A percentile compares a stretch with the other conserved stretches of the same genome.
Conservation (phyloP, 2,797 vertebrate species). For the Pygocentrus nattereri region DNA sequence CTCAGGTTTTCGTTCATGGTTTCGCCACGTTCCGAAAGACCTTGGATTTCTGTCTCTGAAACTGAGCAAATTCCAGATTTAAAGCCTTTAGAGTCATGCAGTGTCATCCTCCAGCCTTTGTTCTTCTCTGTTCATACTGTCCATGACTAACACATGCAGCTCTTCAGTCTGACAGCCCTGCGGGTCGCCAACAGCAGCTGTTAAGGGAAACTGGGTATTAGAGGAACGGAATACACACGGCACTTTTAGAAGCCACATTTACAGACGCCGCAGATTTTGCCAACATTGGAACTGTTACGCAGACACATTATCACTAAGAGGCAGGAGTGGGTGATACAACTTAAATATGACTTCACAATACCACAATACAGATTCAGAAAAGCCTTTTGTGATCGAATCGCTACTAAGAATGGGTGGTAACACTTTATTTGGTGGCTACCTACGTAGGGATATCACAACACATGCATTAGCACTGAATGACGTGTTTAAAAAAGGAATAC, state of each 20-base stretch:
- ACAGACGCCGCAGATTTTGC: not conserved
- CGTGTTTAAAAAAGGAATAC: no score
- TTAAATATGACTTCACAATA: no score
- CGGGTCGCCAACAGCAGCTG: not conserved
- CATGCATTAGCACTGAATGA: no score
- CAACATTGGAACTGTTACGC: not conserved
- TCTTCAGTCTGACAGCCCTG: slow-evolving; percentile 10
- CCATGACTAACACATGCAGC: slow-evolving; percentile 13
- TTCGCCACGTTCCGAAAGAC: not conserved
- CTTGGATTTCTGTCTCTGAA: not conserved
- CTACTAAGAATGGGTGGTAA: no score
- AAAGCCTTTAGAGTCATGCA: not conserved
- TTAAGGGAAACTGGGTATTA: slow-evolving; percentile 6
- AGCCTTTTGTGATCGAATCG: no score
- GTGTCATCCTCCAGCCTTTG: slow-evolving; percentile 15
- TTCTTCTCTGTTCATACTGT: not conserved
- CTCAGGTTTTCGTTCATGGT: not conserved
- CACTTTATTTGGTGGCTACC: no score
- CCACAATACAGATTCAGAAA: no score
- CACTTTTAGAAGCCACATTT: not conserved
- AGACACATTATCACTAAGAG: not conserved
- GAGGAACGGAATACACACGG: not conserved
- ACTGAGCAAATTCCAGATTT: not conserved
- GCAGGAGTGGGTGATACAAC: no score
- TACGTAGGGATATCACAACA: no score